Evolutionary conservation across 1,140 invertebrate genomes (phyloP).

Genomic region (Babylonia areolata): DNA sequence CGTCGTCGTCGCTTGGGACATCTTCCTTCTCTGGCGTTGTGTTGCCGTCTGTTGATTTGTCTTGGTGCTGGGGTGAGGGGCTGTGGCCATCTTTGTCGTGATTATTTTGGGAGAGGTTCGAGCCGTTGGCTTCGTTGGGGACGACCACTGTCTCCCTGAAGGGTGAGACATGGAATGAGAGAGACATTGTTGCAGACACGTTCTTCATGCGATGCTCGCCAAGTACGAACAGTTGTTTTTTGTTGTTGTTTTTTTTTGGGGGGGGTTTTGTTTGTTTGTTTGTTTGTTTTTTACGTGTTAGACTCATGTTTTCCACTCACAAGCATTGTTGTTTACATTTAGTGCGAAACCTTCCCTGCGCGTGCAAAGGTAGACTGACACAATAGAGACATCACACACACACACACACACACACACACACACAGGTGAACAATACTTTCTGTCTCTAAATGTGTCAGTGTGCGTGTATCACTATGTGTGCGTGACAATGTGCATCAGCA

Average conservation of each 20-base stretch:
- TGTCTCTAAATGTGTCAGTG: no score
- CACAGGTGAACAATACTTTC: not conserved
- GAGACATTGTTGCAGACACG: not conserved
- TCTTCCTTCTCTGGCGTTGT: not conserved
- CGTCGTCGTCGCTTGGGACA: not conserved
- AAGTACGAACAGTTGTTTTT: not conserved
- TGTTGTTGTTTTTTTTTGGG: no score
- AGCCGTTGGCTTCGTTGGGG: not conserved
- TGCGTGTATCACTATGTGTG: no score
- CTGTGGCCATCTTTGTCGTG: not conserved
- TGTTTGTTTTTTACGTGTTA: not conserved
- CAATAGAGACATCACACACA: no score
- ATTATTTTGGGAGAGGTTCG: not conserved
- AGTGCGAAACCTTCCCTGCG: not conserved
- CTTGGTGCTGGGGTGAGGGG: not conserved
- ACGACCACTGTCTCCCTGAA: not conserved
- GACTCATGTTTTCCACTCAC: not conserved
- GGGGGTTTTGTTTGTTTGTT: not conserved
- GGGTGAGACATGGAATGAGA: not conserved
- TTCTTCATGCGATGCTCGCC: not conserved
- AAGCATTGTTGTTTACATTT: no score
- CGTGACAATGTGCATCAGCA: no score
- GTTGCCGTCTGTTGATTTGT: not conserved
- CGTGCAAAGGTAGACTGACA: not conserved
- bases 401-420: not conserved